Conservation (phyloP, 2,888 invertebrate genomes). For the Pheosia gnoma region DNA sequence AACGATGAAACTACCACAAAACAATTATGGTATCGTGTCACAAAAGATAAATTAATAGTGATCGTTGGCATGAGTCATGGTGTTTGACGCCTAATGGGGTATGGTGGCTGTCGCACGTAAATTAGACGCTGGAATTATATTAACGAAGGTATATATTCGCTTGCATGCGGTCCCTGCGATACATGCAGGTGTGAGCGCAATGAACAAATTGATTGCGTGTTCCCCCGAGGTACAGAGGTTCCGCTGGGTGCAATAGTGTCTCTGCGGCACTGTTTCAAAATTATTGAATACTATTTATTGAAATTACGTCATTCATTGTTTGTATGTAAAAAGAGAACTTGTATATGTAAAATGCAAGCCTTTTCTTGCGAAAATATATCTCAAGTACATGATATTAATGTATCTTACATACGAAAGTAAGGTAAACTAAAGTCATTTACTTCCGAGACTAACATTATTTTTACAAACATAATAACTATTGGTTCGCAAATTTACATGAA, state of each 20-base stretch:
- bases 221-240: not conserved
- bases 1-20: conserved; percentile 29
- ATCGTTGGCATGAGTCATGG: conserved; percentile 32
- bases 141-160: conserved; percentile 31
- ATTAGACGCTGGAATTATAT: conserved; percentile 37
- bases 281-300: not conserved
- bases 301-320: no score
- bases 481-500: not conserved
- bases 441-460: not conserved
- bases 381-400: no score
- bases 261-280: not conserved
- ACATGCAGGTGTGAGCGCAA: conserved; percentile 33
- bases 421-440: not conserved
- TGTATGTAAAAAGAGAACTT: no score
- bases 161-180: conserved; percentile 22
- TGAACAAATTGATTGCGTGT: conserved; percentile 34
- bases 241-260: not conserved
- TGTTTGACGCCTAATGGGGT: conserved; percentile 29
- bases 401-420: no score
- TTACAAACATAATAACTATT: not conserved
- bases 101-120: conserved; percentile 28
- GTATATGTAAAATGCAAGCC: no score
- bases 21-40: conserved; percentile 36
- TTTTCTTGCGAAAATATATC: no score
- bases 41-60: conserved; percentile 33